phyloP scores from a whole-genome alignment of 2,797 vertebrate genomes.

The Pelodytes ibericus region DNA sequence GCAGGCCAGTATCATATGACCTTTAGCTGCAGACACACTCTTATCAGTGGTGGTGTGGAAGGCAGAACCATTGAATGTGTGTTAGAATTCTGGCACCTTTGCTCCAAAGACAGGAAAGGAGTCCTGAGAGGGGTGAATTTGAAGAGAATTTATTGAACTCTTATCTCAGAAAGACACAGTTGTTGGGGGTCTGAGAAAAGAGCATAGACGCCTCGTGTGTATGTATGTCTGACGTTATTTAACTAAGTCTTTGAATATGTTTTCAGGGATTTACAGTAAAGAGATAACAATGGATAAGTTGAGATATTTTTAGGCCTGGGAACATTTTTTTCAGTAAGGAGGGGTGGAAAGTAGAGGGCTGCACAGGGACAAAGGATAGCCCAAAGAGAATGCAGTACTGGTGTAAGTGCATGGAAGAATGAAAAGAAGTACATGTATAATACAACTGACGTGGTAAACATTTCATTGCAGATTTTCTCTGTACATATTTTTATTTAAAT shows the following conservation, averaged over 20 bases:
- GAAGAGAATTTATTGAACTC: background rate
- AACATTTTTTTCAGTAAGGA: constrained; percentile 23
- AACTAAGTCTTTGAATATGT: constrained; percentile 5
- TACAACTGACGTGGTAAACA: constrained; percentile 19
- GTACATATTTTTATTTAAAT: constrained; percentile 20
- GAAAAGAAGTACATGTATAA: constrained; percentile 22
- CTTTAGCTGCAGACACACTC: constrained; percentile 41
- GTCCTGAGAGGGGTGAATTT: background rate
- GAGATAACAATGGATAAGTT: constrained; percentile 39
- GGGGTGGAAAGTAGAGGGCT: background rate
- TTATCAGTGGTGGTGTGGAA: constrained; percentile 45
- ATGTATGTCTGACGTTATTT: constrained; percentile 29
- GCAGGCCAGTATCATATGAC: background rate
- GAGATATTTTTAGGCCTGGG: constrained; percentile 47
- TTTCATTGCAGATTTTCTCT: constrained; percentile 25
- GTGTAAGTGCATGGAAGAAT: constrained; percentile 14
- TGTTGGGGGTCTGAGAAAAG: constrained; percentile 34
- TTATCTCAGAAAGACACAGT: constrained; percentile 43
- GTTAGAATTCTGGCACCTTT: constrained; percentile 47
- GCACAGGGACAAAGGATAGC: constrained; percentile 3
- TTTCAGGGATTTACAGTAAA: constrained; percentile 33
- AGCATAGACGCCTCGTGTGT: constrained; percentile 15
- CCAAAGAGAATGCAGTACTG: constrained; percentile 1
- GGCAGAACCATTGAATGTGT: constrained; percentile 32
- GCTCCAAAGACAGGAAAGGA: constrained; percentile 41